A percentile compares a stretch with the other conserved stretches of the same genome.
phyloP scores from a whole-genome alignment of 2,797 vertebrate species.

The Leptatherina wallacei region DNA sequence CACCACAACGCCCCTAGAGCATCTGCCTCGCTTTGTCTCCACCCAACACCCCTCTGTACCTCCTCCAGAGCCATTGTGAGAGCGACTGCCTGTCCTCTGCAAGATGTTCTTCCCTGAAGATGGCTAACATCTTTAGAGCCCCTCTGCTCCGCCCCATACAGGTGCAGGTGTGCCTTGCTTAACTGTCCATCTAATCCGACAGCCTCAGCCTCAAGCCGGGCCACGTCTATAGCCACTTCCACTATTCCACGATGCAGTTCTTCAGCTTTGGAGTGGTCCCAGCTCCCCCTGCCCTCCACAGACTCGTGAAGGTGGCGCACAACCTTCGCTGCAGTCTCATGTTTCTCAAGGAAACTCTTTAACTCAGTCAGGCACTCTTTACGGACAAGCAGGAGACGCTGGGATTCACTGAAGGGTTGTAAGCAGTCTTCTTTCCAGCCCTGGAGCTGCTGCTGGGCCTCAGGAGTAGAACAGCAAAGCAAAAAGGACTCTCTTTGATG shows the following conservation, averaged over 20 bases:
- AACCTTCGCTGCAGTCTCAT: constrained; percentile 51
- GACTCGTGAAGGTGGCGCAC: constrained; percentile 83
- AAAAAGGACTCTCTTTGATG: constrained; percentile 82
- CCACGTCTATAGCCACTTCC: constrained; percentile 81
- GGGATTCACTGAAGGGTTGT: constrained; percentile 88
- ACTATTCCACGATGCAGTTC: constrained; percentile 84
- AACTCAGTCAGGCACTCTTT: constrained; percentile 83
- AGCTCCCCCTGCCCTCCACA: constrained; percentile 86
- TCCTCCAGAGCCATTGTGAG: constrained; percentile 83
- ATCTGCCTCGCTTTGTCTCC: constrained; percentile 90
- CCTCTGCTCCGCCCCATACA: constrained; percentile 75
- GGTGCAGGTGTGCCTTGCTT: constrained; percentile 90
- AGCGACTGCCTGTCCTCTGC: constrained; percentile 83
- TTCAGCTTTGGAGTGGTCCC: constrained; percentile 87
- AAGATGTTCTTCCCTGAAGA: constrained; percentile 86
- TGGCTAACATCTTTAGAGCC: constrained; percentile 81
- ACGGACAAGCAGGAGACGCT: constrained; percentile 84
- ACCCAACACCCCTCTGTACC: constrained; percentile 87
- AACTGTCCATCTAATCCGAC: constrained; percentile 87
- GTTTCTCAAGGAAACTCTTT: constrained; percentile 82
- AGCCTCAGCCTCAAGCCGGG: constrained; percentile 86
- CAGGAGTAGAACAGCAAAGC: constrained; percentile 77
- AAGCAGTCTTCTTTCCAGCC: constrained; percentile 88
- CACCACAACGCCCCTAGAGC: constrained; percentile 85
- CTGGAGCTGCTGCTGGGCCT: constrained; percentile 86